Conservation (phyloP, 2,113 vertebrate species). For the Pseudopodoces humilis region DNA sequence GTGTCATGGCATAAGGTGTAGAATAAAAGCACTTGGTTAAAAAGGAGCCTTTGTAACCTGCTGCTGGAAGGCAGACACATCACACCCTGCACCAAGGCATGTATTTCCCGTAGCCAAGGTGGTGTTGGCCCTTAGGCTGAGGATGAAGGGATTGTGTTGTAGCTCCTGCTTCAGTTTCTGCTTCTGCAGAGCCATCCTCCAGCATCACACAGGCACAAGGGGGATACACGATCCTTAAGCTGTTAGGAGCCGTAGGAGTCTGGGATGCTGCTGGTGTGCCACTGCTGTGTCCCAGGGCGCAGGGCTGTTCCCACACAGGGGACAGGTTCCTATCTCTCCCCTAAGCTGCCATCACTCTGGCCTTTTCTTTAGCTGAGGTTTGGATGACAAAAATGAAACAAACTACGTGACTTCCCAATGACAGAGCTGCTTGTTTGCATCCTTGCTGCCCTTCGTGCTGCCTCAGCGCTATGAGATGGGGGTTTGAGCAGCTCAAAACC, state of each 20-base stretch:
- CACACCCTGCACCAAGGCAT: neutral
- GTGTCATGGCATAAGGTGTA: neutral
- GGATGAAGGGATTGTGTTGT: neutral
- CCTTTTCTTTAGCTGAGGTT: neutral
- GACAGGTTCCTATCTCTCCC: neutral
- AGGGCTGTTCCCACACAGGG: fast-evolving
- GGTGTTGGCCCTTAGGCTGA: neutral
- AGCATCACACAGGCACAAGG: neutral
- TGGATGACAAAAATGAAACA: neutral
- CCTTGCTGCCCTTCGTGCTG: neutral
- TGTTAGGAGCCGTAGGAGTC: neutral
- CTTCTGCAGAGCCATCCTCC: neutral
- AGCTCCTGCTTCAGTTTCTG: neutral
- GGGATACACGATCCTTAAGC: fast-evolving
- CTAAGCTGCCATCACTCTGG: neutral
- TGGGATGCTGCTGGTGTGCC: neutral
- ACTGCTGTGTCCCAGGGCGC: neutral
- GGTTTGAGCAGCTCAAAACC: neutral
- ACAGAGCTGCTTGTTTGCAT: neutral
- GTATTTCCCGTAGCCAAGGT: neutral
- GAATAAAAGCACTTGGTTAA: neutral
- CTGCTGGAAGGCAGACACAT: neutral
- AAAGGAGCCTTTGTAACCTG: neutral
- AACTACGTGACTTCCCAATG: neutral
- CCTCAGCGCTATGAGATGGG: neutral